Evolutionary conservation across 2,888 invertebrate genomes (phyloP).

Genomic region (Argyresthia goedartella): DNA sequence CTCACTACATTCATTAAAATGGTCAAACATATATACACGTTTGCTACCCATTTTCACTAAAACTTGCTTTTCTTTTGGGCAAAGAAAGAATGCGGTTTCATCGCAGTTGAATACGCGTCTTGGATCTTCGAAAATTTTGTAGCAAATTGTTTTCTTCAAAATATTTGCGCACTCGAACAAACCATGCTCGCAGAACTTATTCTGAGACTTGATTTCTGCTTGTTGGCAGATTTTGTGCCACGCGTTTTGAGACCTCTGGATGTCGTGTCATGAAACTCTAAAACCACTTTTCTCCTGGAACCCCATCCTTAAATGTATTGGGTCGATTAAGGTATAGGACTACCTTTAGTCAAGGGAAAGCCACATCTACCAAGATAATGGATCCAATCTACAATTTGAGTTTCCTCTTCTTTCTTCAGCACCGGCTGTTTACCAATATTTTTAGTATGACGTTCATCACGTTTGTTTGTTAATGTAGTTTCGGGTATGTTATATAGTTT

Average conservation of each 20-base stretch:
- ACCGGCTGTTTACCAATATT: too few species aligned
- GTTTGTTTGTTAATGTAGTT: background rate
- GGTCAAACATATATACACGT: constrained; percentile 3
- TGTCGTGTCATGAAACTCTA: constrained; percentile 14
- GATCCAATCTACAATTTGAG: too few species aligned
- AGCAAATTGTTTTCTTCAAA: too few species aligned
- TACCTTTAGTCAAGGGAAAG: constrained; percentile 9
- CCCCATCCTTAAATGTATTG: constrained; percentile 18
- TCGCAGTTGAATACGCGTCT: constrained; percentile 12
- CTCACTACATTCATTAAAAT: constrained; percentile 10
- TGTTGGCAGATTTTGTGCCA: constrained; percentile 14
- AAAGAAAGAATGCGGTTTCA: constrained; percentile 10
- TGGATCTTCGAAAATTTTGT: constrained; percentile 4
- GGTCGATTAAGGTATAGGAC: constrained; percentile 14
- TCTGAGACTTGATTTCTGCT: constrained; percentile 14
- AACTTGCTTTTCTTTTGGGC: background rate
- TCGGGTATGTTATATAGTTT: background rate
- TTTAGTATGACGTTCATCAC: too few species aligned
- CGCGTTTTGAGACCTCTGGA: constrained; percentile 13
- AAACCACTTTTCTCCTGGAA: constrained; percentile 17
- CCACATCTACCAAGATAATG: too few species aligned
- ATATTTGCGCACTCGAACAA: too few species aligned
- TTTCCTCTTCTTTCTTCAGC: too few species aligned
- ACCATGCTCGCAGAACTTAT: constrained; percentile 2
- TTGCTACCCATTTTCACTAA: background rate